Percentiles rank a stretch among this genome's conserved stretches.
phyloP scores from a whole-genome alignment of 37 sponge, comb jelly and placozoan species.

The Oopsacas minuta region DNA sequence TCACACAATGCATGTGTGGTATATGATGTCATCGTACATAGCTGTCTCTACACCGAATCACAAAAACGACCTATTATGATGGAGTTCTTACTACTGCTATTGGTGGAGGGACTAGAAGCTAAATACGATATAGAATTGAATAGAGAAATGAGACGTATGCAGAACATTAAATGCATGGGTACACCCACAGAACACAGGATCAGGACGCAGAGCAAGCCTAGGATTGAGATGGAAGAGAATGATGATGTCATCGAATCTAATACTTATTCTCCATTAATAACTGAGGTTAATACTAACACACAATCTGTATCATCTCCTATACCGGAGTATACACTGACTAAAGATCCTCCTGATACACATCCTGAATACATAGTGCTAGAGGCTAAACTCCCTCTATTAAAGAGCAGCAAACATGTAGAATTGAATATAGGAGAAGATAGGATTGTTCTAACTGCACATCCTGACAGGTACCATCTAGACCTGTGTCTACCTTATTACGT shows the following conservation, averaged over 20 bases:
- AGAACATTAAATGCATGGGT: constrained; percentile 62
- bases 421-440: constrained; percentile 60
- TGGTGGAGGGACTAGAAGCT: constrained; percentile 76
- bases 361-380: constrained; percentile 67
- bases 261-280: not conserved
- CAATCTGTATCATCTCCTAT: constrained; percentile 20
- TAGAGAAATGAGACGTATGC: constrained; percentile 27
- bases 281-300: not conserved
- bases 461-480: constrained; percentile 51
- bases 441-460: constrained; percentile 43
- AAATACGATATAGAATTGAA: constrained; percentile 37
- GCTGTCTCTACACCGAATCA: constrained; percentile 44
- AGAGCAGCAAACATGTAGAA: constrained; percentile 24
- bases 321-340: constrained; percentile 52
- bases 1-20: constrained; percentile 66
- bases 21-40: constrained; percentile 68
- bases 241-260: not conserved
- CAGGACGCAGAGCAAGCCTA: constrained; percentile 17
- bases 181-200: constrained; percentile 56
- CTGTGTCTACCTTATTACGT: constrained; percentile 65
- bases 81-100: constrained; percentile 61
- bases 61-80: constrained; percentile 51
- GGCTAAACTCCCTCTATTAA: constrained; percentile 66
- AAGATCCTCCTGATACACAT: constrained; percentile 66
- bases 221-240: constrained; percentile 19